Conservation (phyloP, 2,888 invertebrate genomes). For the Sinelater perroti region DNA sequence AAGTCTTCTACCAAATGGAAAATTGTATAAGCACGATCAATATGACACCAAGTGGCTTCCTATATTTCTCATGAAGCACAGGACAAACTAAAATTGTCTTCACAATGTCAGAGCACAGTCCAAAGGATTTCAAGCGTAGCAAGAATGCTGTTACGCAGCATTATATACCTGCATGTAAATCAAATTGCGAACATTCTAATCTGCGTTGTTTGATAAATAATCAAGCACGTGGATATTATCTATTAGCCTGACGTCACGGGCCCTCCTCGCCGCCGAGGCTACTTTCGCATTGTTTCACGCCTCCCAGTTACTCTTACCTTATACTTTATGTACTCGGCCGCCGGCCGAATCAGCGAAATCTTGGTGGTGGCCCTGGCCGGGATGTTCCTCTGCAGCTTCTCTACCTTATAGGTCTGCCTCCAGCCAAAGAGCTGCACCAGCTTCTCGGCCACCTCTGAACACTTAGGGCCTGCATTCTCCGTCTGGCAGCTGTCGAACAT, state of each 20-base stretch:
- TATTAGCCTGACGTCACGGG: constrained; percentile 10
- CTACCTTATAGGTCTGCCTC: constrained; percentile 82
- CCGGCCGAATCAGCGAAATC: constrained; percentile 62
- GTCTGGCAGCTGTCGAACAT: constrained; percentile 56
- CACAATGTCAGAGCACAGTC: too few species aligned
- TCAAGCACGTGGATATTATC: too few species aligned
- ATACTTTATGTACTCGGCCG: constrained; percentile 40
- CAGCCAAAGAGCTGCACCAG: constrained; percentile 79
- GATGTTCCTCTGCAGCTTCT: constrained; percentile 75
- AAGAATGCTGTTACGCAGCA: too few species aligned
- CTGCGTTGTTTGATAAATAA: too few species aligned
- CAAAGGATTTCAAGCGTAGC: too few species aligned
- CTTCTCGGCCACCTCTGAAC: constrained; percentile 81
- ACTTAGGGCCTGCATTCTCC: constrained; percentile 64
- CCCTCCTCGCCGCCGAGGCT: constrained; percentile 3
- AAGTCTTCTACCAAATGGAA: too few species aligned
- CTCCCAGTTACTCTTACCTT: constrained; percentile 44
- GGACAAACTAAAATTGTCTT: too few species aligned
- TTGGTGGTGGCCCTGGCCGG: constrained; percentile 62
- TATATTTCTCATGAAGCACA: too few species aligned
- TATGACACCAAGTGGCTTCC: too few species aligned
- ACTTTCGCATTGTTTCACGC: constrained; percentile 4
- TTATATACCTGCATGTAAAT: too few species aligned
- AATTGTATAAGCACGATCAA: too few species aligned
- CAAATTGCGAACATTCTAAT: too few species aligned